These are phyloP conservation scores for Mobula hypostoma DNA, from an alignment of 2,113 vertebrate species.

Conservation along the genomic window DNA sequence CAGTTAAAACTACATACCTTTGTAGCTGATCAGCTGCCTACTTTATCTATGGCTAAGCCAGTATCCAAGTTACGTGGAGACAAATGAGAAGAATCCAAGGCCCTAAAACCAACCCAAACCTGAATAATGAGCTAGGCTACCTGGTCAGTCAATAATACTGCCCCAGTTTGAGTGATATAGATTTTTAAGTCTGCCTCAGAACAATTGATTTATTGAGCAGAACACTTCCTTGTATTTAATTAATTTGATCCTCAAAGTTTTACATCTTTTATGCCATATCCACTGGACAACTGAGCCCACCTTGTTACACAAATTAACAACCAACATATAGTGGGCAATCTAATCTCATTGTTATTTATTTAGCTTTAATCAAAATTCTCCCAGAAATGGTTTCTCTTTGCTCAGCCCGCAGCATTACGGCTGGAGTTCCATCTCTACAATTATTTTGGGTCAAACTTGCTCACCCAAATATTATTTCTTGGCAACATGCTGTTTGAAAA, in stretches of 20 bases:
- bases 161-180: background rate
- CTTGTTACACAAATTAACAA: background rate
- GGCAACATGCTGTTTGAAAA: background rate
- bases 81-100: background rate
- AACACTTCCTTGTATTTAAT: background rate
- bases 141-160: background rate
- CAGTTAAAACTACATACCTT: background rate
- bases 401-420: background rate
- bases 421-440: background rate
- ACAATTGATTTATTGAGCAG: background rate
- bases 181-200: background rate
- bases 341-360: background rate
- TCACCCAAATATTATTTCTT: background rate
- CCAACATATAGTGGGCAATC: background rate
- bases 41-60: background rate
- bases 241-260: background rate
- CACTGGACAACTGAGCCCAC: background rate
- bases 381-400: background rate
- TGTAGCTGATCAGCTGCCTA: background rate
- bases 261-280: background rate
- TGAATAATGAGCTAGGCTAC: background rate
- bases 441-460: background rate
- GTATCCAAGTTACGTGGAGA: background rate
- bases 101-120: background rate
- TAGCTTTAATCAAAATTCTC: background rate